Evolutionary conservation across 2,888 invertebrate species (phyloP).

Genomic region (Meganola albula): DNA sequence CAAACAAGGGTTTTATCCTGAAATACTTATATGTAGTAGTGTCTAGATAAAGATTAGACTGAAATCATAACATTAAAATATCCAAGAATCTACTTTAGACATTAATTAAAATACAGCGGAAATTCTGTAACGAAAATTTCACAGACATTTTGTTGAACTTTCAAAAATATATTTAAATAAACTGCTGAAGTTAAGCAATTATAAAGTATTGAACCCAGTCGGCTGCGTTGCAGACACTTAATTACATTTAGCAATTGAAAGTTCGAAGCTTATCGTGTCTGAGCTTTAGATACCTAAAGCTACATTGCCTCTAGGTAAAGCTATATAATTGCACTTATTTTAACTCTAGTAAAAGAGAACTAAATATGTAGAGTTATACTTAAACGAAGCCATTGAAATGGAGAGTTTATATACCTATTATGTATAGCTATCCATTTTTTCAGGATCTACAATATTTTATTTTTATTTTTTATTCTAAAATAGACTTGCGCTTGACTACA

Average conservation of each 20-base stretch:
- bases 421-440: too few relatives aligned
- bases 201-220: conserved; percentile 57
- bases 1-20: too few relatives aligned
- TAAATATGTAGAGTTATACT: too few relatives aligned
- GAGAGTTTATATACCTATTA: too few relatives aligned
- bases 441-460: too few relatives aligned
- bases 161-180: conserved; percentile 56
- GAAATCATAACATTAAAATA: not conserved
- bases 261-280: conserved; percentile 50
- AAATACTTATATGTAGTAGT: conserved; percentile 15
- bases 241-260: conserved; percentile 68
- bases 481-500: too few relatives aligned
- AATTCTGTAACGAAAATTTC: conserved; percentile 25
- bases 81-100: conserved; percentile 12
- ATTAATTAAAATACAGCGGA: conserved; percentile 34
- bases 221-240: conserved; percentile 52
- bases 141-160: conserved; percentile 23
- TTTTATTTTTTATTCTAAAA: too few relatives aligned
- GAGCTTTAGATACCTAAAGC: conserved; percentile 22
- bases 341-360: too few relatives aligned
- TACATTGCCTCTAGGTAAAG: too few relatives aligned
- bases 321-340: too few relatives aligned
- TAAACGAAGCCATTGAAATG: too few relatives aligned
- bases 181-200: conserved; percentile 58
- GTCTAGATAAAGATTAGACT: conserved; percentile 16